Base-by-base conservation (phyloP, 2,888 invertebrate genomes). In the Chrysolina oricalcia region DNA sequence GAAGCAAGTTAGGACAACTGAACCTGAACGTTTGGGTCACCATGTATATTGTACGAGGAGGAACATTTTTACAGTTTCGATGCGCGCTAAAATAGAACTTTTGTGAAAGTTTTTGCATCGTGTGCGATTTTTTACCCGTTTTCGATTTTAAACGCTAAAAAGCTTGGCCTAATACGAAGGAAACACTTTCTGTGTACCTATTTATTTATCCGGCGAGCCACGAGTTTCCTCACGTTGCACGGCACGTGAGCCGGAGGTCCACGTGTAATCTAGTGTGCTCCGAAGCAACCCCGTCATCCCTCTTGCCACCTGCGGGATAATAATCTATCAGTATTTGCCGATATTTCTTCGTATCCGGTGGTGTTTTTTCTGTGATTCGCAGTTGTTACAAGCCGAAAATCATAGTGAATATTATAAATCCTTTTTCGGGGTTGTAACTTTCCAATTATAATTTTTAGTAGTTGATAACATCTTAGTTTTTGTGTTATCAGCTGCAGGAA, bases 201-300 rank as follows among this genome's bases (percentile, higher is more conserved):
- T 35, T n/a, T n/a, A 27, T 21, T 56, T 43, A 53, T 21, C 53
- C 19, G 53, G 0, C 5, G 53, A 21, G 40, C 70, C 59, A 76
- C 72, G 90, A 88, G 90, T 89, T 83, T 23, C 84, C 87, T 81
- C 89, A 88, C 87, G 87, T 87, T 87, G 83, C 78, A 41, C 48
- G 77, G 80, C 85, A 83, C 88, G 87, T 88, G 89, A 87, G 83
- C 78, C 76, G 69, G 76, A 77, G 78, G 80, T 81, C 85, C 87
- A 87, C 89, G 90, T 91, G 90, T 88, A 87, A 86, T 87, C 85
- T 87, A 84, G 80, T 83, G 87, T 88, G 89, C 83, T 87, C 87
- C 86, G 86, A 87, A 83, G 88, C 89, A 90, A 88, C 89, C 90
- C 85, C 86, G 87, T 79, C 78, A 76, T 77, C 74, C 81, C 81